Evolutionary conservation across 2,113 vertebrate genomes (phyloP).

Genomic region (Thymallus thymallus): DNA sequence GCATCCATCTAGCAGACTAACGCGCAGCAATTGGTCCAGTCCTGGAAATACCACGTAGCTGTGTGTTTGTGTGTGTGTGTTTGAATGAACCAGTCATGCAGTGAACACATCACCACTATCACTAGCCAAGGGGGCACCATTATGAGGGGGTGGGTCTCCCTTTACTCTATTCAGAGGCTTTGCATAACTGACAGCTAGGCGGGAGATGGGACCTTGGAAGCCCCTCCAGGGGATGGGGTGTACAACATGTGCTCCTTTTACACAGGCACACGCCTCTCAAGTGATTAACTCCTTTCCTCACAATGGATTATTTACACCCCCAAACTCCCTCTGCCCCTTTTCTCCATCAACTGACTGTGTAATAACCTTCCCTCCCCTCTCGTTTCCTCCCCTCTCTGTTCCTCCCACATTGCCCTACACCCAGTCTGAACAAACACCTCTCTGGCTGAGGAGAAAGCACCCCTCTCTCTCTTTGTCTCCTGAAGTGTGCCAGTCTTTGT

Average conservation of each 20-base stretch:
- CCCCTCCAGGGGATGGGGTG: constrained; percentile 59
- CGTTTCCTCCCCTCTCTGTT: background rate
- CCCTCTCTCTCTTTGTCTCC: constrained; percentile 58
- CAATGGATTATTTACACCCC: constrained; percentile 63
- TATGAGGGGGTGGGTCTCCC: constrained; percentile 55
- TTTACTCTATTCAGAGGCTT: constrained; percentile 46
- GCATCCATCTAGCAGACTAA: constrained; percentile 55
- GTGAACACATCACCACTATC: constrained; percentile 45
- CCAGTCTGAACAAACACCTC: constrained; percentile 68
- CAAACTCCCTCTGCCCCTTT: constrained; percentile 26
- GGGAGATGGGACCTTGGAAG: constrained; percentile 27
- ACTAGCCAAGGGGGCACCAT: constrained; percentile 49
- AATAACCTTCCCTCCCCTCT: constrained; percentile 42
- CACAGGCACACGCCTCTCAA: constrained; percentile 70
- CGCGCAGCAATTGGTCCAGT: constrained; percentile 52
- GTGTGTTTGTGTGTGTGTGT: constrained; percentile 12
- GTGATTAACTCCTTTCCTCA: constrained; percentile 71
- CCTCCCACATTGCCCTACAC: constrained; percentile 59
- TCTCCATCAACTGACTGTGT: constrained; percentile 59
- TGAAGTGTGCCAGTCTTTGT: constrained; percentile 73
- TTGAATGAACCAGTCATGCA: constrained; percentile 45
- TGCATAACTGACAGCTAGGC: constrained; percentile 65
- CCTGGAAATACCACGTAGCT: constrained; percentile 25
- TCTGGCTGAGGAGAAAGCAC: constrained; percentile 42
- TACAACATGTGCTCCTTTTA: constrained; percentile 67